Evolutionary conservation across 2,113 vertebrate species (phyloP).

Genomic region (Hippocampus zosterae): DNA sequence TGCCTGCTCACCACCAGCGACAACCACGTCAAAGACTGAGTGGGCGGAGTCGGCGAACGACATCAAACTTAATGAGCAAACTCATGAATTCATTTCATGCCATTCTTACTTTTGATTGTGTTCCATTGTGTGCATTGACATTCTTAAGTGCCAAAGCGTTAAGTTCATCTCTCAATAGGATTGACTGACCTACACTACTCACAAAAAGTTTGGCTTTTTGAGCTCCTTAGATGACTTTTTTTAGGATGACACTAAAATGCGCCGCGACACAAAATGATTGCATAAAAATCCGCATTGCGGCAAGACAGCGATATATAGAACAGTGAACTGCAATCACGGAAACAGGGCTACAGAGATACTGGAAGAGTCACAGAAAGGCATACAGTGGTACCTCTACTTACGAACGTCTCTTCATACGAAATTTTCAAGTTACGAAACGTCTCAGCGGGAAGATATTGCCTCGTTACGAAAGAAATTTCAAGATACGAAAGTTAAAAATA

Average conservation of each 20-base stretch:
- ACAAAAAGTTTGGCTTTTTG: background rate
- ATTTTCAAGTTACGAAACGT: too few relatives aligned
- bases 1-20: background rate
- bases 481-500: too few relatives aligned
- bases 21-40: background rate
- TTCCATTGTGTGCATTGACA: slow-evolving; percentile 5
- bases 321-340: too few relatives aligned
- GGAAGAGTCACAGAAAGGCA: too few relatives aligned
- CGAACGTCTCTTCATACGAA: too few relatives aligned
- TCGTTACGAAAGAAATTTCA: too few relatives aligned
- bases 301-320: too few relatives aligned
- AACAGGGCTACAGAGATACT: too few relatives aligned
- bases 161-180: background rate
- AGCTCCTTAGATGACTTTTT: background rate
- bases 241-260: background rate
- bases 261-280: background rate
- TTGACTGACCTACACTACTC: background rate
- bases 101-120: background rate
- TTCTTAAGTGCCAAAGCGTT: slow-evolving; percentile 2
- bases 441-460: too few relatives aligned
- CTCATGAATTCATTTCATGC: background rate
- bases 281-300: too few relatives aligned
- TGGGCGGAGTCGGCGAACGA: background rate
- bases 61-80: background rate
- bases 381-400: too few relatives aligned